Base-by-base conservation (phyloP, 2,888 invertebrate genomes). In the Tetropium fuscum region DNA sequence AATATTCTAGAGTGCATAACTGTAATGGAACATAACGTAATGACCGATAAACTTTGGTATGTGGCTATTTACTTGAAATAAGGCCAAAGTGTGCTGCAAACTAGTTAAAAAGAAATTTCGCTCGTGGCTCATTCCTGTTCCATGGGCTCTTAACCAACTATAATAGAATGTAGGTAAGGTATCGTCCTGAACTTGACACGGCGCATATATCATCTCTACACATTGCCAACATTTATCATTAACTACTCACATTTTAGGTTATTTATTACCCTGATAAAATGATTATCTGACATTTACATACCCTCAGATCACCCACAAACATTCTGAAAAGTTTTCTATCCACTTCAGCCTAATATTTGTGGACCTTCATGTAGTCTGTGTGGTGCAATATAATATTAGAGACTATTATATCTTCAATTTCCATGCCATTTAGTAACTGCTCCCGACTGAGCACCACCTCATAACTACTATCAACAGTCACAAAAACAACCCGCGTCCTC, bases 331-430 rank as follows among this genome's bases (percentile, higher is more conserved):
- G 25, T 51, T n/a, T n/a, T 38, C 51, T 27, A 40, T 22, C 40
- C 55, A 25, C n/a, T 48, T 43, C 44, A 19, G 32, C 7, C 19
- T 70, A 76, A 81, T 70, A 70, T 53, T 69, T 64, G 43, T 66
- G 67, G 8, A 48, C 60, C 40, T 74, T 69, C 72, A 85, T 85
- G 82, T 83, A 87, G 62, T 82, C 80, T 20, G 81, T 75, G 82
- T 94, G 93, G 69, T 84, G 84, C 1, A 83, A 80, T 6, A 90
- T 86, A 60, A 96, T 86, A 80, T 91, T 89, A 45, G 84, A 81
- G 56, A 97, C 92, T 75, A 97, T 93, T 59, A 87, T 85, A 74
- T 89, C 87, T 80, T 97, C 97, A 70, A 97, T 96, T 84, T 97
- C 97, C 66, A 90, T 86, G n/a, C 92, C 94, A 58, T 82, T 82